A percentile compares a stretch with the other conserved stretches of the same genome.
phyloP scores from a whole-genome alignment of 2,797 vertebrate species.

The Arctocebus calabarensis region DNA sequence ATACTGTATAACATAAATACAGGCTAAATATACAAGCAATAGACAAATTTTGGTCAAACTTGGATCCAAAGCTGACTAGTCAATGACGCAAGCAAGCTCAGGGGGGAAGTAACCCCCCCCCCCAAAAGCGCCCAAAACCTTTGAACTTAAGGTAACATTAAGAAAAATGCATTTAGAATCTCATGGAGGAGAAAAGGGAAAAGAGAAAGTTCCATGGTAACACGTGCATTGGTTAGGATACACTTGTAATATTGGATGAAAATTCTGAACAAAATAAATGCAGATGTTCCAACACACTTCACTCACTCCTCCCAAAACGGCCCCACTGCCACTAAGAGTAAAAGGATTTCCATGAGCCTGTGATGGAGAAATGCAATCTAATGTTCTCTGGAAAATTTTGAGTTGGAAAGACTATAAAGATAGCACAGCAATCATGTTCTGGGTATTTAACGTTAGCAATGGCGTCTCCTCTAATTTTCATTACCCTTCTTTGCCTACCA shows the following conservation, averaged over 20 bases:
- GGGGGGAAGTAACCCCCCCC: neutral
- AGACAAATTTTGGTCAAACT: neutral
- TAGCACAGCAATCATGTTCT: fast-evolving
- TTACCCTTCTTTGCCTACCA: neutral
- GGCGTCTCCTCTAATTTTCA: neutral
- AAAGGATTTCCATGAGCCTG: fast-evolving
- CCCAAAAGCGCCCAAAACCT: neutral
- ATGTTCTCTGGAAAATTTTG: fast-evolving
- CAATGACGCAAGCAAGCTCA: neutral
- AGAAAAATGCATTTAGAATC: neutral
- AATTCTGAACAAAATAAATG: neutral
- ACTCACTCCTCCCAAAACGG: neutral
- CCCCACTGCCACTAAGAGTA: neutral
- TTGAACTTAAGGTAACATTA: slow-evolving; percentile 13
- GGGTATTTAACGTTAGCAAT: neutral
- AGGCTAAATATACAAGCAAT: neutral
- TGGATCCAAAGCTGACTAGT: slow-evolving; percentile 11
- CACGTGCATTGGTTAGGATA: neutral
- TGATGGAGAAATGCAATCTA: too few relatives aligned
- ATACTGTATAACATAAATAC: neutral
- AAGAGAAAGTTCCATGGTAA: neutral
- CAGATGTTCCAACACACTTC: neutral
- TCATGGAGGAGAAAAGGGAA: neutral
- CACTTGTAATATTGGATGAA: neutral
- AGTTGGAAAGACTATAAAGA: neutral